These are phyloP conservation scores for Sitobion miscanthi DNA, from an alignment of 1,140 invertebrate genomes.

Conservation along the genomic window DNA sequence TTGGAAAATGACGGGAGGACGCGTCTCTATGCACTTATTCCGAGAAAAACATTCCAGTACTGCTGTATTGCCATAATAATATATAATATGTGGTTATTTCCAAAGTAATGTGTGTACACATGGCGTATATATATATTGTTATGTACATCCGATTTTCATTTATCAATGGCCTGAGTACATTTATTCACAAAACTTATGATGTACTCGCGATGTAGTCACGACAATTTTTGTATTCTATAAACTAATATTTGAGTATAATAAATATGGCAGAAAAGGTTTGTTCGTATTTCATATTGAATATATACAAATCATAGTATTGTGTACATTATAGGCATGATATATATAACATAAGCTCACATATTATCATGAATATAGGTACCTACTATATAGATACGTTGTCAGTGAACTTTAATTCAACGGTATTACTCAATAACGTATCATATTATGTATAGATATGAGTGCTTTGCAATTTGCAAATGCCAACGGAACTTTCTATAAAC, in stretches of 20 bases:
- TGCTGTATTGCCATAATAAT: not conserved
- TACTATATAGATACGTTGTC: not conserved
- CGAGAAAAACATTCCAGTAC: not conserved
- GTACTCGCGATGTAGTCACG: not conserved
- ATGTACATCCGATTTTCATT: not conserved
- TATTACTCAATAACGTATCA: not conserved
- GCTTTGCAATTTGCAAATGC: not conserved
- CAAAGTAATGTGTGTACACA: not conserved
- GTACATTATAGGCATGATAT: not conserved
- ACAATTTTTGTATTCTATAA: not conserved
- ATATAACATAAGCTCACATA: not conserved
- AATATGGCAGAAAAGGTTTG: not conserved
- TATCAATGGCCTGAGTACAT: not conserved
- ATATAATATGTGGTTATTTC: not conserved
- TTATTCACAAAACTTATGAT: not conserved
- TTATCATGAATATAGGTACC: not conserved
- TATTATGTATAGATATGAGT: not conserved
- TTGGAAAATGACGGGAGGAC: not conserved
- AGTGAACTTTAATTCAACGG: slow-evolving; percentile 8
- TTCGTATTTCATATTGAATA: not conserved
- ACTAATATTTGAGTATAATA: not conserved
- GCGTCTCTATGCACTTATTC: not conserved
- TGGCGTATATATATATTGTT: not conserved
- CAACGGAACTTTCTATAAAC: slow-evolving; percentile 26
- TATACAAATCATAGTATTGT: not conserved